Conservation (phyloP, 2,113 vertebrate species). For the Acrocephalus arundinaceus region DNA sequence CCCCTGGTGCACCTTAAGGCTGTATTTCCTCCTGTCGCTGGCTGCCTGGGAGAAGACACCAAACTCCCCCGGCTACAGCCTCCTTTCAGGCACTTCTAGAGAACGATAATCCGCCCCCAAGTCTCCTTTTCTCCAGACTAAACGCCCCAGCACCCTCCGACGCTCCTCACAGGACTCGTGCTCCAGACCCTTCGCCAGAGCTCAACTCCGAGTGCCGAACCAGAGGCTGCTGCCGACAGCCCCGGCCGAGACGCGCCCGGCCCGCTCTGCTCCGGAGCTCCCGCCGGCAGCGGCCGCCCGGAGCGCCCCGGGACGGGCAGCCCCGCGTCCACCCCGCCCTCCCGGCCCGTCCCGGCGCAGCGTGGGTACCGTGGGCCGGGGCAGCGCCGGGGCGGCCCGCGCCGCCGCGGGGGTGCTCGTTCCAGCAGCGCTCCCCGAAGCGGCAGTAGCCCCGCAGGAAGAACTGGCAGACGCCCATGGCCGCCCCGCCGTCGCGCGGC, state of each 20-base stretch:
- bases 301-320: background rate
- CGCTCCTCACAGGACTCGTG: too few relatives aligned
- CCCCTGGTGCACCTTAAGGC: background rate
- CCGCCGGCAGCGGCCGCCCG: background rate
- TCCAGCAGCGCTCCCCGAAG: conserved; percentile 91
- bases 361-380: background rate
- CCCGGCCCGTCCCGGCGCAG: background rate
- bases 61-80: too few relatives aligned
- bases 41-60: background rate
- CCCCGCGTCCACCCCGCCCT: background rate
- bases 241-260: too few relatives aligned
- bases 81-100: too few relatives aligned
- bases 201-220: fast-evolving
- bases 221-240: background rate
- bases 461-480: background rate
- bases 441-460: conserved; percentile 86
- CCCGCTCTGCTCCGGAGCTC: background rate
- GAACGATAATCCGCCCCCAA: fast-evolving
- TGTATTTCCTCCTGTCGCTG: background rate
- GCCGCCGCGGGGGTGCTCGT: conserved; percentile 82
- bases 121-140: background rate
- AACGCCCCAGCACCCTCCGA: background rate
- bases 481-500: background rate
- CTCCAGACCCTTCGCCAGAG: background rate
- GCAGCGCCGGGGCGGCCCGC: background rate